Percentiles rank a stretch among this genome's conserved stretches.
Evolutionary conservation across 2,888 invertebrate genomes (phyloP).

Genomic region (Caenorhabditis wallacei): DNA sequence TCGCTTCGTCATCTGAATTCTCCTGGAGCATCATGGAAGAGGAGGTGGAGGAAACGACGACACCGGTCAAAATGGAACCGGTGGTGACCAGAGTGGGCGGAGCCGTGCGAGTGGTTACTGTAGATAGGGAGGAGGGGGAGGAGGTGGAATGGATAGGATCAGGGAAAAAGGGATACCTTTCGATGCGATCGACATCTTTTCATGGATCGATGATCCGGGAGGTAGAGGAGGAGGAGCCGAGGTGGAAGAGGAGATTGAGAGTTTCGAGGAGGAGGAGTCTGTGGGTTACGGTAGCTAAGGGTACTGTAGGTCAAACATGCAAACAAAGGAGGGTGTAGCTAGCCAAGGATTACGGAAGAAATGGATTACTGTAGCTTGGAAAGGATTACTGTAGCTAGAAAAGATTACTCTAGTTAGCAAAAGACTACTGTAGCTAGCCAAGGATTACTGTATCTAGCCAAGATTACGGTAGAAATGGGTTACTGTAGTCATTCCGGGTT

Average conservation of each 20-base stretch:
- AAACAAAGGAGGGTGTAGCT: too few relatives aligned
- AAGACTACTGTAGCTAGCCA: too few relatives aligned
- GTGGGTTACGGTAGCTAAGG: too few relatives aligned
- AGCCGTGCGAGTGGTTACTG: constrained; percentile 65
- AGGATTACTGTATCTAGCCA: too few relatives aligned
- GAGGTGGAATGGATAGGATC: not conserved
- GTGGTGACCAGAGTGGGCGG: constrained; percentile 54
- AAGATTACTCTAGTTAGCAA: too few relatives aligned
- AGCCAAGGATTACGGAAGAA: too few relatives aligned
- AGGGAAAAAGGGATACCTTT: constrained; percentile 40
- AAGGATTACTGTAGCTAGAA: too few relatives aligned
- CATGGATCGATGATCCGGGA: not conserved
- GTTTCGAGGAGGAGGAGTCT: constrained; percentile 10
- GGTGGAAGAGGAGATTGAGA: constrained; percentile 23
- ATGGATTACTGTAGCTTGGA: too few relatives aligned
- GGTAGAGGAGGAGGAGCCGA: constrained; percentile 11
- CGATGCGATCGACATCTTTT: constrained; percentile 38
- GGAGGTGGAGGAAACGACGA: constrained; percentile 3
- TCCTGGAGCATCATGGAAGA: constrained; percentile 30
- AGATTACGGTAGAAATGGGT: too few relatives aligned
- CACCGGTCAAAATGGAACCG: constrained; percentile 65
- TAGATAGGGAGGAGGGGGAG: constrained; percentile 26
- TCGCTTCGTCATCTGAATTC: constrained; percentile 47
- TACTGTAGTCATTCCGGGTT: too few relatives aligned
- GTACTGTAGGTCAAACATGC: too few relatives aligned